Base-by-base conservation (phyloP, 2,113 vertebrate species). In the Lathamus discolor region DNA sequence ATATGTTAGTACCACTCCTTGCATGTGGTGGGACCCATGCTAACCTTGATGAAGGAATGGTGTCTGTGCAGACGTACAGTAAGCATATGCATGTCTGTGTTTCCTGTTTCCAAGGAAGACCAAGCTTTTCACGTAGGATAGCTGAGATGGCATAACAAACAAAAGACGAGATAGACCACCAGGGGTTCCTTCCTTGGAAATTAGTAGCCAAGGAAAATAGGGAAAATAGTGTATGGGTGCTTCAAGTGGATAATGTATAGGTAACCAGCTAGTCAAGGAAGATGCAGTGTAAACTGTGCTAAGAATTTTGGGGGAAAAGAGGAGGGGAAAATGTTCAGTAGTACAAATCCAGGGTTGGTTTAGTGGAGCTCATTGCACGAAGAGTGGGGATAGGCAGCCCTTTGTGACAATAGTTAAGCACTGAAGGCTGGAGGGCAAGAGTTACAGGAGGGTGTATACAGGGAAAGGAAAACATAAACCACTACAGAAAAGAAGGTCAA, bases 71-170 rank as follows among this genome's bases (percentile, higher is more conserved):
- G 43, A 54, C 61, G 19, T 28, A 25, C 13, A 72, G 43, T 31
- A 22, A 22, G 7, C 0, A 0, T 24, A n/a, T 27, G 15, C 16
- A 25, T 25, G 5, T n/a, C n/a, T 28, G 2, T 54, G 11, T 61
- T 80, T 80, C n/a, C 44, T 33, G 28, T 43, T 69, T 87, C 41
- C 27, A 33, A 22, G 39, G 39, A 89, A 68, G 24, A 33, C 49
- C 28, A 69, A 33, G 19, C 16, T 73, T 37, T 73, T 89, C 43
- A 25, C 1, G 2, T 31, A 41, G 31, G 35, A 79, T 10, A 75
- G 51, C 29, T 57, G 55, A 79, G 16, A 27, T 70, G 31, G 15
- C 17, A 14, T 75, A 43, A 66, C 8, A 39, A 73, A 49, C 6
- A 55, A 24, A 76, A 48, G 19, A 66, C 9, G 25, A 37, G 3